These are phyloP conservation scores for Dendrolimus punctatus DNA, from an alignment of 1,140 invertebrate genomes.

Conservation along the genomic window DNA sequence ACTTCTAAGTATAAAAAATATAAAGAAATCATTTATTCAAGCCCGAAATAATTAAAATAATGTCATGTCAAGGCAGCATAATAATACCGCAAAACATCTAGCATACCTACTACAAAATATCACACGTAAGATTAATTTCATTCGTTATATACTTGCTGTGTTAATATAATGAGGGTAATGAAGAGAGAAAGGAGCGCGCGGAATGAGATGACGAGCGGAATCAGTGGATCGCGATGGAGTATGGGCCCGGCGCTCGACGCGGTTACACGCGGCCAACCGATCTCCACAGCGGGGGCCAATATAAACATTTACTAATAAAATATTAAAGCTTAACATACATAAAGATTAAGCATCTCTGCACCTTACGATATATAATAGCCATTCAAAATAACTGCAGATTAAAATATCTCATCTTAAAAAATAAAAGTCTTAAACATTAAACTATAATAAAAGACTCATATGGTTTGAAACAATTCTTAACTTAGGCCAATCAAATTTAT, in stretches of 20 bases:
- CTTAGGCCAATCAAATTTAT: slow-evolving; percentile 58
- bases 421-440: slow-evolving; percentile 65
- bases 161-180: no score
- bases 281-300: slow-evolving; percentile 33
- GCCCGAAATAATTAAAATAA: slow-evolving; percentile 44
- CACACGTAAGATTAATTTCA: slow-evolving; percentile 47
- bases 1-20: slow-evolving; percentile 67
- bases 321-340: slow-evolving; percentile 73
- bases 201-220: slow-evolving; percentile 1
- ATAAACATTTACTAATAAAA: slow-evolving; percentile 72
- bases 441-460: slow-evolving; percentile 57
- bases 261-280: slow-evolving; percentile 2
- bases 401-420: slow-evolving; percentile 71
- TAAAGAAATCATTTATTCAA: slow-evolving; percentile 49
- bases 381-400: slow-evolving; percentile 70
- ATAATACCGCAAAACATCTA: slow-evolving; percentile 56
- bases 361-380: slow-evolving; percentile 69
- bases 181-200: no score
- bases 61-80: slow-evolving; percentile 51
- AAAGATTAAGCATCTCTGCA: slow-evolving; percentile 72
- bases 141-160: slow-evolving; percentile 25
- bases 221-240: neutral
- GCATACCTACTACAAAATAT: slow-evolving; percentile 64
- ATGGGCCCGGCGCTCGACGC: slow-evolving; percentile 16
- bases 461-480: slow-evolving; percentile 47